Evolutionary conservation across 1,140 invertebrate genomes (phyloP), one percentile per base, ranked within the genome.

Genomic region (Drosophila burlai): DNA sequence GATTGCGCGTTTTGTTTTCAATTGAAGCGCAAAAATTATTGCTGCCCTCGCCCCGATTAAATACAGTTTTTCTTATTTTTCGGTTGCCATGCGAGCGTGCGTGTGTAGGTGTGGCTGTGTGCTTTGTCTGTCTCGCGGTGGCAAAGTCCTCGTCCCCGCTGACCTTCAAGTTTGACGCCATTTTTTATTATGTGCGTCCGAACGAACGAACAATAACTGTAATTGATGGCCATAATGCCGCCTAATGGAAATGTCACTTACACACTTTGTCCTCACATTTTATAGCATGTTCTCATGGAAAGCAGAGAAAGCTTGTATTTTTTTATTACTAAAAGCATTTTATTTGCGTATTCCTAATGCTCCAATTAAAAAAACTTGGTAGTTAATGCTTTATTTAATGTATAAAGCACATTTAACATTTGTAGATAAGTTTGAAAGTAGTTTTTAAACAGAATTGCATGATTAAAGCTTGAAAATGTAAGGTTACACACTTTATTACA

Each of bases 11-110:
- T 78, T 67, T 62, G 42, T 42, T 73, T 84, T 59, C 72, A 76
- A 83, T 83, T 83, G 80, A 71, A 77, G 64, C 24, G 40, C 54
- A n/a, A 52, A 81, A 64, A 76, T 58, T 47, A 50, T 63, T 43
- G 63, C 38, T 49, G 36, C 46, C 45, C 15, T 36, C 31, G 29
- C 21, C 11, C 21, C 40, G 76, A 77, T 77, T 71, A 54, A 62
- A 69, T 64, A 45, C 15, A 43, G 26, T 76, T 58, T 72, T 36
- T 55, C 15, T 36, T 16, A 5, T 3, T 26, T 47, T 26, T 26
- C 50, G 42, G 43, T 55, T 55, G 47, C 42, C 43, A 38, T 42
- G 61, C 18, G 18, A 9, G 24, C 52, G 50, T 42, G n/a, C 36
- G 13, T 55, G 54, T 36, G 57, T 45, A 24, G 49, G 54, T 60